Base-by-base conservation (phyloP, 2,797 vertebrate species). In the Takifugu rubripes region DNA sequence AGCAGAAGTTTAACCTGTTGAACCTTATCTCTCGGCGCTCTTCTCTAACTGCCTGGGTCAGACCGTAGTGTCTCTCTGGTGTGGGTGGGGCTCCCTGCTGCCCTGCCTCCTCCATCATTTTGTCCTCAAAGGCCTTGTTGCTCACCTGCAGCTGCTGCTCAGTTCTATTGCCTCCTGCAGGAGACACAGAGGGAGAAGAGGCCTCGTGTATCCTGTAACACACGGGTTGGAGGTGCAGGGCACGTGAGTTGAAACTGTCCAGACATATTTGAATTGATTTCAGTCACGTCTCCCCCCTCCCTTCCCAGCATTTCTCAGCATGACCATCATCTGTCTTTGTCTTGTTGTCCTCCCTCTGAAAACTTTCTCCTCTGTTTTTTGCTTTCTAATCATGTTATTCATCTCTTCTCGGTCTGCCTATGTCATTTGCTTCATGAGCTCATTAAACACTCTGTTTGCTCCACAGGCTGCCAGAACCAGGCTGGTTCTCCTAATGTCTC, bases 1-100 rank as follows among this genome's bases (percentile, higher is more conserved):
- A 31, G 29, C 29, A 8, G 29, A 7, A 3, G 33, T 36, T 8
- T 36, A 1, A 98, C 95, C 94, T 95, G 90, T 90, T 95, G 88
- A 96, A 95, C 70, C 92, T 89, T 88, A 93, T 91, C 61, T 93
- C 93, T 59, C 88, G 90, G 65, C 88, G 91, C 64, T 96, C 93
- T 52, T 94, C 93, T 66, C 88, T 90, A 49, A 88, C 83, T 1
- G 85, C 71, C 55, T 95, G 94, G 63, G 86, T 89, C 69, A 94
- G 86, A 69, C 94, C 96, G 64, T 94, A 90, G 70, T 92, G 90
- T 51, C 91, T 81, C 66, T 89, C 83, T 1, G 89, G 92, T 40
- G 78, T 73, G 0, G 90, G 85, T 12, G 89, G 89, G 24, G 73
- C 85, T 52, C 17, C 86, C 46, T 84, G 90, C 63, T 56, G 63